phyloP scores from a whole-genome alignment of 2,888 invertebrate genomes.

The Nemapogon koenigi region DNA sequence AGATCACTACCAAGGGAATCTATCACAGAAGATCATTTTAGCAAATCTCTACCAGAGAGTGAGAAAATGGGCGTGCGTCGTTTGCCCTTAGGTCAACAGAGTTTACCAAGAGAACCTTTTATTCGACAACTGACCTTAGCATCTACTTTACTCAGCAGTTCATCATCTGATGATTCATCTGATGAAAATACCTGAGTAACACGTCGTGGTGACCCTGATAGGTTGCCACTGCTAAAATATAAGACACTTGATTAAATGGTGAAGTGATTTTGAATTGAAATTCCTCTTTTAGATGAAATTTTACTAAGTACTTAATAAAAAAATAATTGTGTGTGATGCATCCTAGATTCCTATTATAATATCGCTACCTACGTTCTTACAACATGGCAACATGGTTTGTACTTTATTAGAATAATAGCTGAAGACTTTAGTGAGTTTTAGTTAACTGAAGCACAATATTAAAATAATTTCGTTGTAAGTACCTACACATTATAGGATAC shows the following conservation, averaged over 20 bases:
- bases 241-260: slow-evolving; percentile 40
- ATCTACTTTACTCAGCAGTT: slow-evolving; percentile 68
- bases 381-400: too few species aligned
- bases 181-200: slow-evolving; percentile 59
- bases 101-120: slow-evolving; percentile 66
- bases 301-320: too few species aligned
- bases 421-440: too few species aligned
- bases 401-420: too few species aligned
- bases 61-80: slow-evolving; percentile 58
- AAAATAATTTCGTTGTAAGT: too few species aligned
- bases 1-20: slow-evolving; percentile 70
- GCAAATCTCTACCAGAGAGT: slow-evolving; percentile 69
- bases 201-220: slow-evolving; percentile 54
- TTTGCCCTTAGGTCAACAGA: slow-evolving; percentile 60
- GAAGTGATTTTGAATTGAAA: neutral
- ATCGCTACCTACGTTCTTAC: too few species aligned
- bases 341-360: too few species aligned
- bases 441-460: too few species aligned
- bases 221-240: slow-evolving; percentile 58
- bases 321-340: too few species aligned
- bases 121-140: slow-evolving; percentile 68
- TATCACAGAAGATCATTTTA: slow-evolving; percentile 75
- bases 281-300: too few species aligned
- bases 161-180: slow-evolving; percentile 62
- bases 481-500: too few species aligned